phyloP scores from a whole-genome alignment of 2,797 vertebrate genomes.

The Eidolon dupreanum region DNA sequence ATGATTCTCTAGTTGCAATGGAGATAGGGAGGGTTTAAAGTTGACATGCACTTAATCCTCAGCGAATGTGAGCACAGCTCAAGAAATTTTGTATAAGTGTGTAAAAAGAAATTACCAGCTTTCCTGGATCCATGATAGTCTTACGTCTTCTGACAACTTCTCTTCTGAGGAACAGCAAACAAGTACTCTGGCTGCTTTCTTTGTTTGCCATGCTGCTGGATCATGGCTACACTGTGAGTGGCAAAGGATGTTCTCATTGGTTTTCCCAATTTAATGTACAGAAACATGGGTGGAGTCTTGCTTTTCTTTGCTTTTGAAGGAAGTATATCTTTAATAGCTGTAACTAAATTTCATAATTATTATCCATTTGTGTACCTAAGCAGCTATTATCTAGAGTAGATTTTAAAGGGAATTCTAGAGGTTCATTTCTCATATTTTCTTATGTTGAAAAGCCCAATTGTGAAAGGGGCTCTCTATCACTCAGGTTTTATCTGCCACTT shows the following conservation, averaged over 20 bases:
- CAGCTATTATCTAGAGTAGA: constrained; percentile 81
- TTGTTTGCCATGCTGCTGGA: constrained; percentile 86
- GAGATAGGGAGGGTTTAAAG: neutral
- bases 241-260: constrained; percentile 96
- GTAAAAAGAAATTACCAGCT: neutral
- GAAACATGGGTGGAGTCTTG: constrained; percentile 96
- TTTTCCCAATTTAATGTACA: constrained; percentile 96
- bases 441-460: constrained; percentile 75
- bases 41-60: neutral
- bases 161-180: constrained; percentile 96
- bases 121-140: neutral
- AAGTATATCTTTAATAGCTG: constrained; percentile 95
- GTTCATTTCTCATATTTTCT: constrained; percentile 79
- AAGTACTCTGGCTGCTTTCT: constrained; percentile 95
- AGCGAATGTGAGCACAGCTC: neutral
- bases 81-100: neutral
- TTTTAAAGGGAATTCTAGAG: constrained; percentile 79
- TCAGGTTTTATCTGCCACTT: constrained; percentile 75
- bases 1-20: neutral
- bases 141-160: neutral
- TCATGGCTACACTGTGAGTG: constrained; percentile 87
- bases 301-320: constrained; percentile 95
- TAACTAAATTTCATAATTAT: constrained; percentile 93
- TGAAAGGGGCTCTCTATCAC: constrained; percentile 62
- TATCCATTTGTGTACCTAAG: constrained; percentile 86